Conservation (phyloP, 2,888 invertebrate genomes). For the Trachelus iudaicus region DNA sequence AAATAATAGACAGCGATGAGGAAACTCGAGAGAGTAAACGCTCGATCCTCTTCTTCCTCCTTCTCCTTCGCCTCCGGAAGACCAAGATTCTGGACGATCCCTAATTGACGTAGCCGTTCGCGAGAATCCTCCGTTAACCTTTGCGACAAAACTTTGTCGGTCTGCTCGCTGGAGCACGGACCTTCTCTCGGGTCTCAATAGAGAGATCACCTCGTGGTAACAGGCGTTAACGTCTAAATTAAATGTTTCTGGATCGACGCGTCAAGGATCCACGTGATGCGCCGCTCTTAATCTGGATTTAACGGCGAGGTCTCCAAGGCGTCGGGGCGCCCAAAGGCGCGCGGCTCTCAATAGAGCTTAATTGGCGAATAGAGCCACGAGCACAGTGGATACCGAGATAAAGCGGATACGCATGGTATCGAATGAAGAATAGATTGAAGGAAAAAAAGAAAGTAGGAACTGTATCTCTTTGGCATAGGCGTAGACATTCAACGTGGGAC, state of each 20-base stretch:
- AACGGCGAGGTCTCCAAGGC: constrained; percentile 40
- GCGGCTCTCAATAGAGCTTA: constrained; percentile 47
- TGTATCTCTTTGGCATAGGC: background rate
- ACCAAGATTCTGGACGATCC: background rate
- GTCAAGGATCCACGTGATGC: constrained; percentile 48
- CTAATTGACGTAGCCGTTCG: background rate
- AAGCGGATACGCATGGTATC: background rate
- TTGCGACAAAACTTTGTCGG: constrained; percentile 15
- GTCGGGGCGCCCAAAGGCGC: constrained; percentile 34
- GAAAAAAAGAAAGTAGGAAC: background rate
- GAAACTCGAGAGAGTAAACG: background rate
- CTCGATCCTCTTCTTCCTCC: background rate
- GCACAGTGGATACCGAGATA: background rate
- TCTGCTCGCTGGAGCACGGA: constrained; percentile 24
- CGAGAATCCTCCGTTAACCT: background rate
- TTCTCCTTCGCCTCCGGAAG: background rate
- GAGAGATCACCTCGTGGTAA: constrained; percentile 46
- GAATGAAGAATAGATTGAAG: background rate
- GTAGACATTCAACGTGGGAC: background rate
- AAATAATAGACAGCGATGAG: background rate
- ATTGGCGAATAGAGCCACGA: constrained; percentile 48
- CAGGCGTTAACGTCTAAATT: constrained; percentile 55
- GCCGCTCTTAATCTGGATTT: constrained; percentile 57
- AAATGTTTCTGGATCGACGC: constrained; percentile 58
- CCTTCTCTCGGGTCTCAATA: constrained; percentile 31